Evolutionary conservation across 1,140 invertebrate genomes (phyloP).

Genomic region (Stegodyphus dumicola): DNA sequence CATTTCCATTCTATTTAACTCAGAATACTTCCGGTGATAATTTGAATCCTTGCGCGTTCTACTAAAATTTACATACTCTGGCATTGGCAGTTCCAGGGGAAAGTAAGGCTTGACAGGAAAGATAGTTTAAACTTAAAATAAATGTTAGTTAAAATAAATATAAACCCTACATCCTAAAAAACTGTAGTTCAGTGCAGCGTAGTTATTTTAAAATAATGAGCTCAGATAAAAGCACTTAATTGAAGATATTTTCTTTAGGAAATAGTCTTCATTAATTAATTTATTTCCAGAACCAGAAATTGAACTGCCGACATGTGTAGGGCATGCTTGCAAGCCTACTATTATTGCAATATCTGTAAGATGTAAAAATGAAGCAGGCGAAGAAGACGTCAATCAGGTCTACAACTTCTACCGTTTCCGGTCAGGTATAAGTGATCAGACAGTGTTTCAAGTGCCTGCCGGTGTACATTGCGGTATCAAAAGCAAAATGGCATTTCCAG

Average conservation of each 20-base stretch:
- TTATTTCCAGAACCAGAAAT: slow-evolving; percentile 16
- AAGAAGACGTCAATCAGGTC: background rate
- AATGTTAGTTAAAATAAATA: too few relatives aligned
- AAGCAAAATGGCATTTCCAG: slow-evolving; percentile 9
- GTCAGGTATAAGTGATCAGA: background rate
- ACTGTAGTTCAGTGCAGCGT: too few relatives aligned
- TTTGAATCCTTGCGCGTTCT: too few relatives aligned
- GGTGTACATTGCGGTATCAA: background rate
- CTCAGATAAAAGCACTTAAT: too few relatives aligned
- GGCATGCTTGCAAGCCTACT: background rate
- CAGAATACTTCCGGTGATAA: too few relatives aligned
- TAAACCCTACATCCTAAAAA: too few relatives aligned
- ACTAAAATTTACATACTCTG: too few relatives aligned
- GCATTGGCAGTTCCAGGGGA: too few relatives aligned
- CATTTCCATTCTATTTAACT: too few relatives aligned
- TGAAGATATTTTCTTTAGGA: background rate
- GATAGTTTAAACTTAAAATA: too few relatives aligned
- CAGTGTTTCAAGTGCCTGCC: background rate
- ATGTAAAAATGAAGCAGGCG: background rate
- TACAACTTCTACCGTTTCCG: slow-evolving; percentile 41
- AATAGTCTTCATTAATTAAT: background rate
- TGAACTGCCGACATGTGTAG: slow-evolving; percentile 2
- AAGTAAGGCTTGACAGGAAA: too few relatives aligned
- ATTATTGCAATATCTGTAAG: background rate
- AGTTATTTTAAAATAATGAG: too few relatives aligned